A percentile compares a stretch with the other conserved stretches of the same genome.
phyloP scores from a whole-genome alignment of 2,113 vertebrate species.

The Donacobius atricapilla region DNA sequence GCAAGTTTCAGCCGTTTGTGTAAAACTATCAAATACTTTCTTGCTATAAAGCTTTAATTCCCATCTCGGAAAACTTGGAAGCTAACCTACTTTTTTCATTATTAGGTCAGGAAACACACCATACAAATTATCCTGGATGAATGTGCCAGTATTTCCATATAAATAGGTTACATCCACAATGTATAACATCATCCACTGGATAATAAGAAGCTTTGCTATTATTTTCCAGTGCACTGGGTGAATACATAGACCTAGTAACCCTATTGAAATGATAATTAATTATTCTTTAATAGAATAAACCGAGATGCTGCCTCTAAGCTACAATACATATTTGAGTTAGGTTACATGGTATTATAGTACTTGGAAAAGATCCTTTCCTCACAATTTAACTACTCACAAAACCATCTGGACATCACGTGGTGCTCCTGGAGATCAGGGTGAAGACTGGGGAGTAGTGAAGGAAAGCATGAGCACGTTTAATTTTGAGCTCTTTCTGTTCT shows the following conservation, averaged over 20 bases:
- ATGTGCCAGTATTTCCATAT: neutral
- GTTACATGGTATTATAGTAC: neutral
- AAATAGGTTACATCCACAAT: neutral
- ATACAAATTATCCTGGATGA: neutral
- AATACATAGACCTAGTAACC: neutral
- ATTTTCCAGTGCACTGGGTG: neutral
- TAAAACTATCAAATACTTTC: neutral
- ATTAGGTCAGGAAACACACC: slow-evolving; percentile 14
- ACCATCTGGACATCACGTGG: fast-evolving
- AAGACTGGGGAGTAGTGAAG: neutral
- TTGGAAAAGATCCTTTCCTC: neutral
- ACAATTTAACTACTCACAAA: neutral
- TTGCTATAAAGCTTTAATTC: slow-evolving; percentile 6
- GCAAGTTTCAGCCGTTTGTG: slow-evolving; percentile 7
- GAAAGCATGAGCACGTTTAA: neutral
- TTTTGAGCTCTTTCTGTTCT: neutral
- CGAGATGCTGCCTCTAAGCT: neutral
- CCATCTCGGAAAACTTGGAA: neutral
- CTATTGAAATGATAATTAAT: slow-evolving; percentile 23
- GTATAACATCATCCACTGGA: neutral
- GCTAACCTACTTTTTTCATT: slow-evolving; percentile 5
- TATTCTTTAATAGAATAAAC: neutral
- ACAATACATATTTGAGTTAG: neutral
- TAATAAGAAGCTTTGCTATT: neutral
- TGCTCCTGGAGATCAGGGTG: neutral